Evolutionary conservation across 1,140 invertebrate genomes (phyloP), one percentile per base, ranked within the genome.

Genomic region (Branchinecta lynchi): DNA sequence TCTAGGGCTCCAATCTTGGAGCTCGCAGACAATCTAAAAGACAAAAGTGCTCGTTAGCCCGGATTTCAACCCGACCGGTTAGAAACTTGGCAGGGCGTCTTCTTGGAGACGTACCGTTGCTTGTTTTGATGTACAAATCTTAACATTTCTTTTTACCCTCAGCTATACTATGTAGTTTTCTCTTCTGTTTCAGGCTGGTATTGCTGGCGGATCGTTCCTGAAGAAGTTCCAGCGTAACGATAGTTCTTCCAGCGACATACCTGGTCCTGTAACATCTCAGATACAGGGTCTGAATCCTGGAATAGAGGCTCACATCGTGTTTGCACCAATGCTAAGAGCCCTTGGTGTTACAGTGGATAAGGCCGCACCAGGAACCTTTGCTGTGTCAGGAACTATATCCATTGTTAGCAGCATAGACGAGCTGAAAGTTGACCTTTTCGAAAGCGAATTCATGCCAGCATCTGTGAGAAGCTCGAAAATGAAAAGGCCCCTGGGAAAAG

Each of bases 261-360:
- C 51, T 60, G 12, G 12, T 12, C 51, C 51, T 3, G 12, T 20
- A 60, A 60, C 51, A 15, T 12, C 51, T 60, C 51, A 60, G 51
- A 60, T 60, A 15, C 65, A 69, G 9, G 68, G 68, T 2, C 60
- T 65, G 15, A 71, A 66, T 66, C 68, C 68, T 60, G 20, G 93
- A 66, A 79, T 93, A 68, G 91, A 95, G 79, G 91, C 92, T 17
- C 91, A 94, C 81, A 82, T 93, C n/a, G 92, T 94, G 72, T 95
- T 95, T 78, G 88, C 93, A 76, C 90, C 91, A 0, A 80, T 95
- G 68, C 78, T 94, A 8, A 86, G 88, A 0, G 88, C 87, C 51
- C 80, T 94, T 8, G 90, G 66, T 20, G 32, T 71, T 21, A 65
- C 67, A 7, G 60, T 12, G 20, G 65, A 66, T 20, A 71, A 66